Base-by-base conservation (phyloP, 92 coral and sea anemone species). In the Siderastrea siderea region DNA sequence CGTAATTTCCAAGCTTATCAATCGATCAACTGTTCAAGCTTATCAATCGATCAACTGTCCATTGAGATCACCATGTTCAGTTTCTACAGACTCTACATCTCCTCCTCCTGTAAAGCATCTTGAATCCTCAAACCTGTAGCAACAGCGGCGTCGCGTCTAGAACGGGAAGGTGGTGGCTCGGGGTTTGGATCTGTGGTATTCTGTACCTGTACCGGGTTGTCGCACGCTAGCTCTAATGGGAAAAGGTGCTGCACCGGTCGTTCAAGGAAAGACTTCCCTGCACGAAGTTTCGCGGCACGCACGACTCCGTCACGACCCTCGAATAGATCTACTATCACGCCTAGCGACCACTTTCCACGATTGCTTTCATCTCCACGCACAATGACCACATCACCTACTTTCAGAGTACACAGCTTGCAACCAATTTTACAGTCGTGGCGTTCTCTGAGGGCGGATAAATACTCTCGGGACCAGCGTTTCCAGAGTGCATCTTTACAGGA, bases 401-500 rank as follows among this genome's bases (percentile, higher is more conserved):
- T 43, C 14, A 67, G 63, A 38, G 89, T n/a, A 16, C 6, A 0
- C 68, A 26, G 46, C 86, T 61, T 52, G 38, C 67, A 57, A 3
- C 53, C 16, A 13, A 43, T 48, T 44, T 62, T 78, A 17, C 43
- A 52, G 74, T 58, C 3, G 68, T 74, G 93, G 45, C 86, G 46
- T 62, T 85, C 85, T 61, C 90, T n/a, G 59, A 72, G 55, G 17
- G 89, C 74, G 17, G 44, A 10, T 58, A 80, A 17, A 65, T 80
- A 90, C 69, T 90, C 93, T 7, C 77, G 50, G 50, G 74, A 47
- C 90, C 93, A 90, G 16, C 87, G 84, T 38, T 80, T 62, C 86
- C 93, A 90, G 10, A 89, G 71, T 3, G 78, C 90, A 14, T 89
- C 90, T 46, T 89, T 89, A 57, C 86, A 84, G 38, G 59, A 3